phyloP scores from a whole-genome alignment of 2,113 vertebrate genomes.

The Oryzias woworae region DNA sequence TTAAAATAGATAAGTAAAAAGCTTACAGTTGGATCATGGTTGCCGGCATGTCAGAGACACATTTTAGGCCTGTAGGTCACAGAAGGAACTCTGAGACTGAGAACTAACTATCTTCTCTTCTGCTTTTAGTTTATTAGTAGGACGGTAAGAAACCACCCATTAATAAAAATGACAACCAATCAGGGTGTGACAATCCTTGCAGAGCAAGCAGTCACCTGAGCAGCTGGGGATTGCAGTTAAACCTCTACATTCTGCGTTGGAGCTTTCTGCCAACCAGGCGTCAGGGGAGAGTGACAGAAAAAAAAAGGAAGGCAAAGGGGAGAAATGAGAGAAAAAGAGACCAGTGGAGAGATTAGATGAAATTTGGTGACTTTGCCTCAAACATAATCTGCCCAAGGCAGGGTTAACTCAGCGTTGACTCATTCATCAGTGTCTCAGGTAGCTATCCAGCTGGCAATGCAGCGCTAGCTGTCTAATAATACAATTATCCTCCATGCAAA shows the following conservation, averaged over 20 bases:
- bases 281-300: slow-evolving; percentile 47
- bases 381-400: slow-evolving; percentile 64
- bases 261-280: slow-evolving; percentile 59
- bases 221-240: slow-evolving; percentile 25
- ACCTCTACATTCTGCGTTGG: slow-evolving; percentile 24
- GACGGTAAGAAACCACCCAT: slow-evolving; percentile 18
- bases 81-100: slow-evolving; percentile 48
- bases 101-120: slow-evolving; percentile 50
- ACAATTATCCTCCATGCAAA: slow-evolving; percentile 82
- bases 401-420: slow-evolving; percentile 71
- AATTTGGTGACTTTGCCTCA: slow-evolving; percentile 51
- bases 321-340: slow-evolving; percentile 30
- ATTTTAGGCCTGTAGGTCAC: slow-evolving; percentile 41
- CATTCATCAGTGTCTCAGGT: slow-evolving; percentile 84
- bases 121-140: slow-evolving; percentile 57
- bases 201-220: slow-evolving; percentile 51
- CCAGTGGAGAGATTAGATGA: slow-evolving; percentile 50
- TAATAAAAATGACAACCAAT: slow-evolving; percentile 54
- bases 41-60: slow-evolving; percentile 53
- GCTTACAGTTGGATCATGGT: slow-evolving; percentile 48
- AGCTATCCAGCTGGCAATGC: slow-evolving; percentile 80
- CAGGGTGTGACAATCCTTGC: slow-evolving; percentile 49
- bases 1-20: slow-evolving; percentile 21
- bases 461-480: slow-evolving; percentile 87
- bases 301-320: slow-evolving; percentile 39